A percentile compares a stretch with the other conserved stretches of the same genome.
phyloP scores from a whole-genome alignment of 2,888 invertebrate genomes.

The Rapana venosa region DNA sequence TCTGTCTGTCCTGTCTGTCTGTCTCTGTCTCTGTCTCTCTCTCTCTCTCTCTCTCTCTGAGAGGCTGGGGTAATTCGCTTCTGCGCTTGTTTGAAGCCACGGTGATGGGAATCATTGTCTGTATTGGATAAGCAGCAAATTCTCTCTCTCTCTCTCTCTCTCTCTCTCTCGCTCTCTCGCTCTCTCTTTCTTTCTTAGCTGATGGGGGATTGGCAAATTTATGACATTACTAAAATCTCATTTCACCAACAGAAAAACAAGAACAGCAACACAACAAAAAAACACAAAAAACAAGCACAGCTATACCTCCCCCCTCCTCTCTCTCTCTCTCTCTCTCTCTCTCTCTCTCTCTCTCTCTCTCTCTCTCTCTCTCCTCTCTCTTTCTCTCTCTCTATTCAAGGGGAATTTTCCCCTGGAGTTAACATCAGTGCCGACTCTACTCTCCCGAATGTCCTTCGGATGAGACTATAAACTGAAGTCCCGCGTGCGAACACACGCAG shows the following conservation, averaged over 20 bases:
- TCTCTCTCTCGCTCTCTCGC: constrained; percentile 7
- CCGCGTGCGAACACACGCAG: too few species aligned
- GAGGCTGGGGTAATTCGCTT: not conserved
- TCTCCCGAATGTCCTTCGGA: too few species aligned
- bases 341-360: not conserved
- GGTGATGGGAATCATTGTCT: not conserved
- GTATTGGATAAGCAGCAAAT: too few species aligned
- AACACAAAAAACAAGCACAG: not conserved
- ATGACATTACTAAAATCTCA: not conserved
- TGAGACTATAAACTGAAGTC: too few species aligned
- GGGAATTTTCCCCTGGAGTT: too few species aligned
- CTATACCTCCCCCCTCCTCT: not conserved
- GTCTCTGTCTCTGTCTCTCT: constrained; percentile 18
- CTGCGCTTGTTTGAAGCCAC: not conserved
- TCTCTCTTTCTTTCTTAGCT: not conserved
- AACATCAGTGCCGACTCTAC: too few species aligned
- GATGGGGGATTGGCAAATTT: not conserved
- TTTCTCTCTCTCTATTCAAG: not conserved
- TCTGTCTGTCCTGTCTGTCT: not conserved
- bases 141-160: not conserved
- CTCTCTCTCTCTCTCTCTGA: constrained; percentile 18
- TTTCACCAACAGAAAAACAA: too few species aligned
- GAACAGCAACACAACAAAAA: too few species aligned
- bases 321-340: not conserved
- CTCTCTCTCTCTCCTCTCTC: not conserved